These are phyloP conservation scores for Dipus sagitta DNA, from an alignment of 2,797 vertebrate species.

Conservation along the genomic window DNA sequence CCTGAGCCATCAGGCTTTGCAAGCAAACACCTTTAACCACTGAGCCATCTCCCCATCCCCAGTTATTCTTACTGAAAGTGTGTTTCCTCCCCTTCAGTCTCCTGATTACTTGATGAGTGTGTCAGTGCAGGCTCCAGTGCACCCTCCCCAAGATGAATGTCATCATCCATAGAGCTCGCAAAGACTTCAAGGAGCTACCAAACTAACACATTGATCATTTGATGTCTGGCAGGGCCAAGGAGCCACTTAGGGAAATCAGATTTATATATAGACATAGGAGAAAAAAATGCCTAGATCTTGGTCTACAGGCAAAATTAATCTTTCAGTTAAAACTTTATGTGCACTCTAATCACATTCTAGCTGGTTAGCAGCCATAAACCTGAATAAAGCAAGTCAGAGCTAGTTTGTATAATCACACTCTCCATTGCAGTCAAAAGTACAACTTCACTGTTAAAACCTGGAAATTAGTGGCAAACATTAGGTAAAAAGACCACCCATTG, in stretches of 20 bases:
- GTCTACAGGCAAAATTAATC: constrained; percentile 39
- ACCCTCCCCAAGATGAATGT: not conserved
- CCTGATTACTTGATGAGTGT: not conserved
- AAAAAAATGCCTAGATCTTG: not conserved
- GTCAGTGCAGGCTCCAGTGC: not conserved
- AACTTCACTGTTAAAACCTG: constrained; percentile 27
- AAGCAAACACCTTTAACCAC: not conserved
- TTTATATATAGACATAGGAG: not conserved
- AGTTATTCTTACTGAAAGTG: not conserved
- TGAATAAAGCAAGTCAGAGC: constrained; percentile 47
- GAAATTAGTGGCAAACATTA: not conserved
- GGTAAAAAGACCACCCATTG: not conserved
- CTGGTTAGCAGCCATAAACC: not conserved
- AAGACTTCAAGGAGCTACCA: not conserved
- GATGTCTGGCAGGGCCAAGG: not conserved
- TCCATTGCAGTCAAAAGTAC: not conserved
- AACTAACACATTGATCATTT: not conserved
- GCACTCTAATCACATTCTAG: constrained; percentile 25
- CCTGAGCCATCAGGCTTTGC: no score
- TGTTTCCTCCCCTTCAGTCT: not conserved
- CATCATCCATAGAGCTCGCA: not conserved
- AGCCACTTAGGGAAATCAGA: not conserved
- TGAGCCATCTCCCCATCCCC: not conserved
- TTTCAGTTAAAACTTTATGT: constrained; percentile 31
- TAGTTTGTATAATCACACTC: constrained; percentile 29